Evolutionary conservation across 2,888 invertebrate species (phyloP).

Genomic region (Callyntrura sp.): DNA sequence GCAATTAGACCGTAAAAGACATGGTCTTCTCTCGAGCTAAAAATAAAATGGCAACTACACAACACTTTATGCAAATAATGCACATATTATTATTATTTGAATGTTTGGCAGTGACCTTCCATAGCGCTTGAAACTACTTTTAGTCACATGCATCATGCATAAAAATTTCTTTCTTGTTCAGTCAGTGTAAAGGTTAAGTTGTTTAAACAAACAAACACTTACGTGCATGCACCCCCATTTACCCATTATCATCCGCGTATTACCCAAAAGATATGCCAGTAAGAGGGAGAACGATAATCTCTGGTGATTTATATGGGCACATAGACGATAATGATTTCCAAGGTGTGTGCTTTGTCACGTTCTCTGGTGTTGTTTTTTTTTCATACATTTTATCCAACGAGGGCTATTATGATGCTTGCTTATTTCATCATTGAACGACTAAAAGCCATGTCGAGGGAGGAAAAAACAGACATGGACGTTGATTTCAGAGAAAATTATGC

Average conservation of each 20-base stretch:
- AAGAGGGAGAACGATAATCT: slow-evolving; percentile 30
- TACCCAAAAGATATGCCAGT: slow-evolving; percentile 4
- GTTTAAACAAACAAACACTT: slow-evolving; percentile 29
- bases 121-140: background rate
- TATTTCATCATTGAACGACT: too few species aligned
- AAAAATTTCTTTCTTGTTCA: slow-evolving; percentile 10
- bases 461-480: background rate
- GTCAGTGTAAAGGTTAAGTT: slow-evolving; percentile 49
- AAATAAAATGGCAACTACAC: slow-evolving; percentile 38
- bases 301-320: slow-evolving; percentile 58
- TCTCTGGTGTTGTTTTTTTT: slow-evolving; percentile 30
- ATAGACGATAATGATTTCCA: slow-evolving; percentile 57
- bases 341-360: slow-evolving; percentile 67
- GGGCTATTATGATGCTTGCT: background rate
- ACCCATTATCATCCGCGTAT: background rate
- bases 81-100: background rate
- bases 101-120: slow-evolving; percentile 47
- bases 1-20: background rate
- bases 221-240: background rate
- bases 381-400: background rate
- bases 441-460: too few species aligned
- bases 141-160: slow-evolving; percentile 58
- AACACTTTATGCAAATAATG: background rate
- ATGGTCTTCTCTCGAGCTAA: background rate
- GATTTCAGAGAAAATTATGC: background rate